phyloP scores from a whole-genome alignment of 2,113 vertebrate genomes.

The Corapipo altera region DNA sequence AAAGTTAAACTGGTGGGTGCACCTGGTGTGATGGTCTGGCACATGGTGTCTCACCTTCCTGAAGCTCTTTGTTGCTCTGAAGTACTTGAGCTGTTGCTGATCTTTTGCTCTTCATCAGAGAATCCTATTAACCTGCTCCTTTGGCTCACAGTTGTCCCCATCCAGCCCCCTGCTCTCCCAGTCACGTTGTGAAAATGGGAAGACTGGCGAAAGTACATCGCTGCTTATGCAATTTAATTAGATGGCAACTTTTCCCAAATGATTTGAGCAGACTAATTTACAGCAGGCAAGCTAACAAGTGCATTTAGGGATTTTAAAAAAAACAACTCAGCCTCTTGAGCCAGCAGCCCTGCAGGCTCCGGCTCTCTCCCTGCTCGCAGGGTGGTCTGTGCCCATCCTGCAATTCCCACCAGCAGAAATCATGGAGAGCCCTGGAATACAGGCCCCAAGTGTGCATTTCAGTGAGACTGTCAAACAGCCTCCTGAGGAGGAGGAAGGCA shows the following conservation, averaged over 20 bases:
- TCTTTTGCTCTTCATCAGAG: neutral
- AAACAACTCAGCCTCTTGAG: neutral
- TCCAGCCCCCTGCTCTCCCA: neutral
- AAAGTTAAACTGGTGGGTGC: neutral
- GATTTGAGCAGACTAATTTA: neutral
- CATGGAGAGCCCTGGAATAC: neutral
- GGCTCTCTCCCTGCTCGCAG: neutral
- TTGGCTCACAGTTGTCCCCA: neutral
- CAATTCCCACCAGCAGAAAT: neutral
- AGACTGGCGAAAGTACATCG: neutral
- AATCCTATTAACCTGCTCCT: neutral
- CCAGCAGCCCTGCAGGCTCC: neutral
- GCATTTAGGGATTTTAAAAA: neutral
- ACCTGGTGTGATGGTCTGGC: neutral
- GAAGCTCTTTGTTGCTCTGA: neutral
- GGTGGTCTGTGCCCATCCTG: neutral
- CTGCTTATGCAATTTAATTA: neutral
- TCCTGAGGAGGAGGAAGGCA: neutral
- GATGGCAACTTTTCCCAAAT: neutral
- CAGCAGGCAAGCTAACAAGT: neutral
- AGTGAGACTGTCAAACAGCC: neutral
- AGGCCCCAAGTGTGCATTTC: no score
- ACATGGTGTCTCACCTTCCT: neutral
- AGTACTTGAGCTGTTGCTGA: neutral
- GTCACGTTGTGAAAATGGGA: fast-evolving